phyloP scores from a whole-genome alignment of 2,113 vertebrate species.

The Axis porcinus region DNA sequence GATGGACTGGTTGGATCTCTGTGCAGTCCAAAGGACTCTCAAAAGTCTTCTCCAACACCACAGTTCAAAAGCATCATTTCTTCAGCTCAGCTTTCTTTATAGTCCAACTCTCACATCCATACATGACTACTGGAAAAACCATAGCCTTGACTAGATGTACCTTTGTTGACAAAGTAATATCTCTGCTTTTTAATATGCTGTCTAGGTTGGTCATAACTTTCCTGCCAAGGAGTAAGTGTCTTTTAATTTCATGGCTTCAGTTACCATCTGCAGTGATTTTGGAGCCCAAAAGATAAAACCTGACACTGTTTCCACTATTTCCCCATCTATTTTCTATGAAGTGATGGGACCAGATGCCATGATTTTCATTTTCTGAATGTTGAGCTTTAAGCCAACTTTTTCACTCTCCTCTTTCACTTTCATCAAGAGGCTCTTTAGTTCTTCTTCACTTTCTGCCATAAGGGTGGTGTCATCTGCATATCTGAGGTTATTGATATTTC shows the following conservation, averaged over 20 bases:
- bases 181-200: not conserved
- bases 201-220: not conserved
- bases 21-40: not conserved
- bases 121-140: not conserved
- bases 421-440: not conserved
- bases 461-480: not conserved
- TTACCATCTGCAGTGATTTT: not conserved
- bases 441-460: not conserved
- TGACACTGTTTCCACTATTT: not conserved
- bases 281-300: not conserved
- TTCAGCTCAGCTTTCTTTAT: not conserved
- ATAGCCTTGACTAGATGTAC: not conserved
- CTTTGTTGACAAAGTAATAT: not conserved
- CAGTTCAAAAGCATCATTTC: not conserved
- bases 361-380: not conserved
- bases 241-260: not conserved
- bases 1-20: not conserved
- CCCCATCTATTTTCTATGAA: not conserved
- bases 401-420: not conserved
- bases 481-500: not conserved
- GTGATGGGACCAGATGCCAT: not conserved
- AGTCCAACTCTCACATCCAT: not conserved
- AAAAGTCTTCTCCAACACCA: not conserved
- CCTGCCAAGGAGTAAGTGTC: not conserved
- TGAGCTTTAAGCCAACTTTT: not conserved